Evolutionary conservation across 2,888 invertebrate genomes (phyloP).

Genomic region (Drymonia ruficornis): DNA sequence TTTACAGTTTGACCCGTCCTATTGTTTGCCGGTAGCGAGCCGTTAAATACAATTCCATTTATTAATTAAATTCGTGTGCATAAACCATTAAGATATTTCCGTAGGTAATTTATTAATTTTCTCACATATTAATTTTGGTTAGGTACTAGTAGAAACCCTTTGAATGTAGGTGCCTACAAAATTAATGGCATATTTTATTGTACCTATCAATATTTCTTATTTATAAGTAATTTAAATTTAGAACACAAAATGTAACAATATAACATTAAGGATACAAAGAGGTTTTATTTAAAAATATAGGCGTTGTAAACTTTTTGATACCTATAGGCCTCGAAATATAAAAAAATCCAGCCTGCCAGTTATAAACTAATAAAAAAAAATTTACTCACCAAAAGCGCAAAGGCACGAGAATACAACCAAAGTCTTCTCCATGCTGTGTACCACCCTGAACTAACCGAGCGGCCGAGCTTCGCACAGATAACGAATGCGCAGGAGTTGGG

Average conservation of each 20-base stretch:
- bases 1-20: slow-evolving; percentile 17
- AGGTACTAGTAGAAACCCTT: no score
- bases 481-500: slow-evolving; percentile 52
- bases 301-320: no score
- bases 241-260: no score
- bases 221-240: no score
- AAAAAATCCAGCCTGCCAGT: background rate
- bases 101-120: background rate
- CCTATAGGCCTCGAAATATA: background rate
- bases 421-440: slow-evolving; percentile 63
- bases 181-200: no score
- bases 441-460: slow-evolving; percentile 55
- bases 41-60: slow-evolving; percentile 13
- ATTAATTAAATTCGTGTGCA: slow-evolving; percentile 12
- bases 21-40: slow-evolving; percentile 23
- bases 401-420: slow-evolving; percentile 67
- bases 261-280: no score
- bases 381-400: slow-evolving; percentile 69
- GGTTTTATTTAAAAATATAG: no score
- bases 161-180: no score
- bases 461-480: slow-evolving; percentile 59
- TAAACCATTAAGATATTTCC: background rate
- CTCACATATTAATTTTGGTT: background rate
- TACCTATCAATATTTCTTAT: no score
- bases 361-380: background rate